Conservation (phyloP, 2,888 invertebrate species). For the Sthenelais limicola region DNA sequence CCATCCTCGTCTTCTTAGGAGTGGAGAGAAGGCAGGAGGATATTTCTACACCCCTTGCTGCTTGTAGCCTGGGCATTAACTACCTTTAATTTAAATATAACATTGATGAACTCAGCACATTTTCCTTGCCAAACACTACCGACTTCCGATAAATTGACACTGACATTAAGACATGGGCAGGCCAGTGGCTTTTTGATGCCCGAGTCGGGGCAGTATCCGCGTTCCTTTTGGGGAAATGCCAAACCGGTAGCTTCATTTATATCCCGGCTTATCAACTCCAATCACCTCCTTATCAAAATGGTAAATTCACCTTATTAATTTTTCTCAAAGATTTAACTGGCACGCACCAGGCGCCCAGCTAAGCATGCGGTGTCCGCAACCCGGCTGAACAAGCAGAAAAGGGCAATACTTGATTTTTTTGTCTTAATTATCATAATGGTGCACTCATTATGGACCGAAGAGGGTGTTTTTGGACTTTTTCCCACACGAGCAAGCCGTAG, state of each 20-base stretch:
- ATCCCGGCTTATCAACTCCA: conserved; percentile 23
- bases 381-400: conserved; percentile 25
- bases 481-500: conserved; percentile 17
- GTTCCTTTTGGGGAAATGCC: conserved; percentile 33
- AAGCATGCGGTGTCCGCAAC: conserved; percentile 9
- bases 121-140: conserved; percentile 29
- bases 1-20: no score
- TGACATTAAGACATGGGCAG: conserved; percentile 20
- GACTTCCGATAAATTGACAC: conserved; percentile 35
- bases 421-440: conserved; percentile 35
- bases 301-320: conserved; percentile 36
- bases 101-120: conserved; percentile 35
- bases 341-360: conserved; percentile 14
- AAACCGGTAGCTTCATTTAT: conserved; percentile 31
- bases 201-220: conserved; percentile 30
- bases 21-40: no score
- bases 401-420: conserved; percentile 23
- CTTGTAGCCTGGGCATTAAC: no score
- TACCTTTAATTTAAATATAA: conserved; percentile 23
- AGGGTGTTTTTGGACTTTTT: conserved; percentile 35
- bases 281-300: conserved; percentile 29
- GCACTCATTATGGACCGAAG: conserved; percentile 29
- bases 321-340: conserved; percentile 28
- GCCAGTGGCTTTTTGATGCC: conserved; percentile 20
- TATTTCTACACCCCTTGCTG: no score